Base-by-base conservation (phyloP, 2,797 vertebrate genomes). In the Myiothlypis coronata region DNA sequence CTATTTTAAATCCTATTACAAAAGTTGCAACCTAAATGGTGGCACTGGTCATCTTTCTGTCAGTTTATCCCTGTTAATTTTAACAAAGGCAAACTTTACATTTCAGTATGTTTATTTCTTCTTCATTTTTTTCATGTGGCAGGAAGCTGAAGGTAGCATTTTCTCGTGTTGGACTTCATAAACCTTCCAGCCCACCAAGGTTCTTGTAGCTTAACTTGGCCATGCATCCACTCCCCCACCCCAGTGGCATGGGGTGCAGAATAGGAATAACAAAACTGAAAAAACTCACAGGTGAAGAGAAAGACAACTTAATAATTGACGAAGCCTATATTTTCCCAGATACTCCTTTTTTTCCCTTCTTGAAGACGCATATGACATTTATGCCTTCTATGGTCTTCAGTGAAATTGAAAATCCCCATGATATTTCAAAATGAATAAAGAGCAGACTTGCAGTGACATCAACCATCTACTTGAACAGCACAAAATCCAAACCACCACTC, bases 21-120 rank as follows among this genome's bases (percentile, higher is more conserved):
- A 30, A 76, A 53, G 8, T 46, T 57, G n/a, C 0, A 0, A 43
- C 27, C 5, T 19, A 82, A 80, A 61, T 43, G 2, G 21, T 83
- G 28, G 35, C n/a, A 9, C 11, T 52, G 34, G 2, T 57, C 9
- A 60, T 39, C 22, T 84, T 87, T 15, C 34, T 59, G 12, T 61
- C 76, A 77, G 7, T 61, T 91, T 70, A 39, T 43, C 8, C 4
- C 6, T 61, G 9, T 50, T 61, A 41, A 65, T 82, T 83, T 78
- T 72, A 59, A 55, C 35, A 63, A 67, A 72, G 14, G 7, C 5
- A 91, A 79, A 69, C 1, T 89, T 92, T 50, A 26, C 6, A 32
- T 89, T 82, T 85, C 50, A 18, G 3, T 46, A 26, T 41, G 16
- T 18, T 69, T 35, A 50, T 46, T 70, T 11, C 7, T 74, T 43